Evolutionary conservation across 2,888 invertebrate species (phyloP).

Genomic region (Chaetogeoica ovagalla): DNA sequence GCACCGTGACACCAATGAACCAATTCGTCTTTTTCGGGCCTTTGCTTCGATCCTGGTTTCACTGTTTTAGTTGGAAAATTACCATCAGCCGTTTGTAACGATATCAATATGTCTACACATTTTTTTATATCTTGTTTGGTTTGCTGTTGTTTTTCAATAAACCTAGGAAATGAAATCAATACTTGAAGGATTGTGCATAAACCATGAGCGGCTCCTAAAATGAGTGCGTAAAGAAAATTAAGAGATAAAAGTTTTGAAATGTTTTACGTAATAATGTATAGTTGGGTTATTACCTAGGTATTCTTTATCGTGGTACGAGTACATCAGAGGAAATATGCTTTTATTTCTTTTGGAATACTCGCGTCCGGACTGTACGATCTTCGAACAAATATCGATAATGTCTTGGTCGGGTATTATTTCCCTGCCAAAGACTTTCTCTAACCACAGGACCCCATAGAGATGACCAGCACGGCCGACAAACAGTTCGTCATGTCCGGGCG

Average conservation of each 20-base stretch:
- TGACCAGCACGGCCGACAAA: slow-evolving; percentile 86
- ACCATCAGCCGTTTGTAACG: slow-evolving; percentile 71
- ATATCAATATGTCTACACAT: slow-evolving; percentile 70
- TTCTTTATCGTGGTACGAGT: slow-evolving; percentile 73
- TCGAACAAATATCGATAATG: slow-evolving; percentile 69
- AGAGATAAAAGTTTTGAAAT: no score
- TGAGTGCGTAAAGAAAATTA: slow-evolving; percentile 47
- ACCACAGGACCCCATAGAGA: slow-evolving; percentile 75
- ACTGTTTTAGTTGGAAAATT: slow-evolving; percentile 66
- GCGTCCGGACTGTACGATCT: slow-evolving; percentile 73
- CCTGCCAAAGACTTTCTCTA: slow-evolving; percentile 65
- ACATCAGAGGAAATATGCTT: slow-evolving; percentile 75
- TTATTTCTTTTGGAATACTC: slow-evolving; percentile 67
- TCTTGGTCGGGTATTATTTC: slow-evolving; percentile 62
- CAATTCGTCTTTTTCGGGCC: slow-evolving; percentile 70
- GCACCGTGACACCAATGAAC: slow-evolving; percentile 93
- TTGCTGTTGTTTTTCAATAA: slow-evolving; percentile 59
- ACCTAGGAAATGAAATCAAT: slow-evolving; percentile 60
- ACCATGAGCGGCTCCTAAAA: slow-evolving; percentile 66
- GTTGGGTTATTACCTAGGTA: slow-evolving; percentile 66
- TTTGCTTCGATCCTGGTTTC: slow-evolving; percentile 68
- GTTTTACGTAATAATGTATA: slow-evolving; percentile 6
- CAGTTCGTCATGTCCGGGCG: slow-evolving; percentile 78
- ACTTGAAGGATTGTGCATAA: slow-evolving; percentile 70
- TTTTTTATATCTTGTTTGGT: slow-evolving; percentile 67